Base-by-base conservation (phyloP, 2,797 vertebrate species). In the Acipenser ruthenus region DNA sequence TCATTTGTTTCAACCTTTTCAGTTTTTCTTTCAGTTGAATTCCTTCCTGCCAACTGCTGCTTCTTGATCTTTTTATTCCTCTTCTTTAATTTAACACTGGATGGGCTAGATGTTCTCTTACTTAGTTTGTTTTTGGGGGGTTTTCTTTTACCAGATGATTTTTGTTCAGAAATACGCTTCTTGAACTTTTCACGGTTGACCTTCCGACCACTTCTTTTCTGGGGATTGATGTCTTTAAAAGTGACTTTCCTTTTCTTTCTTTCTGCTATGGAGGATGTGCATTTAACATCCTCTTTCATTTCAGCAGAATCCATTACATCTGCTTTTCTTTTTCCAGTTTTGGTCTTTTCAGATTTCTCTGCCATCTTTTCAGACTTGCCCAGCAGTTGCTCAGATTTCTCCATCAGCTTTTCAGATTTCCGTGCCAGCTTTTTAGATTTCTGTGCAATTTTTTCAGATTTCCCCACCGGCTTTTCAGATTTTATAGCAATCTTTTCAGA, bases 281-380 rank as follows among this genome's bases (percentile, higher is more conserved):
- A 76, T 37, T 63, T 64, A 60, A 76, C 61, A 0, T 76, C 71
- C 53, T 75, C 73, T 64, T 70, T 85, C 2, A 66, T 80, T 49
- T 84, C 74, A 6, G 74, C 71, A 58, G 73, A 65, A 53, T 87
- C 88, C 0, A 82, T 67, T 3, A 77, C 69, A 60, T 88, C 90
- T 11, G 82, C 71, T 80, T 90, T 96, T 72, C 94, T 91, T 80
- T 97, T 98, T 6, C 67, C 66, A 13, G 80, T 73, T 80, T 92
- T 94, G 8, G 70, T 74, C 76, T 86, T 66, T 37, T 58, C 37
- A 12, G 18, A 52, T 56, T 72, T 72, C n/a, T 63, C 37, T 68
- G 67, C 70, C 7, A 48, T 23, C 52, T 74, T 77, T 61, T 74
- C 75, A 62, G 10, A 8, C 18, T 53, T 78, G 56, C 8, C 37